Base-by-base conservation (phyloP, 1,140 invertebrate species). In the Heliconius himera region DNA sequence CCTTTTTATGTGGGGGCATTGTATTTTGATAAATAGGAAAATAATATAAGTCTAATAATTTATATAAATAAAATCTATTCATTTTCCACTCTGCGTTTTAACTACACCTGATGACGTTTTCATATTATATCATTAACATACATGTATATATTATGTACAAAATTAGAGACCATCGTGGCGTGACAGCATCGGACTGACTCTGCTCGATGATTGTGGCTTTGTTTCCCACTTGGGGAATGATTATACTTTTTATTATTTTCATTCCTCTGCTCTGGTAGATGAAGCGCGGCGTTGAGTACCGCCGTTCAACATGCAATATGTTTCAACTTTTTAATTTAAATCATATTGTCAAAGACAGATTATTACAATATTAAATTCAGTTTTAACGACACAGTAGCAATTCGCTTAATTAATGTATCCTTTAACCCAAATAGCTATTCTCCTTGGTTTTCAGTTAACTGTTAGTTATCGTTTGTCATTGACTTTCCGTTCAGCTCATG, bases 401-500 rank as follows among this genome's bases (percentile, higher is more conserved):
- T 36, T 4, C 33, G 49, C 73, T 84, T 84, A 87, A 87, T 86
- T 84, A 83, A 86, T 84, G 81, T 83, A 87, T 87, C 86, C 86
- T 87, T 83, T 85, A 87, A 87, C 86, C 84, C 80, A 86, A 87
- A 87, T 87, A 86, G 80, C 49, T 73, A 70, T 60, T 86, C 82
- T 81, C 83, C 86, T 84, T 85, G 85, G 82, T 81, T 85, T 83
- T 81, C 73, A 74, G 74, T 74, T 20, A 73, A 26, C 33, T 72
- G 70, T 72, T 72, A 38, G 36, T 72, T 72, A 72, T 72, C 70
- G 11, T 72, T 72, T 41, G n/a, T 41, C 29, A 41, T 38, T 72
- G 70, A 72, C 70, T 38, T 72, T 72, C 18, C 38, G 70, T 66
- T 60, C 9, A 22, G 26, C n/a, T 60, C 11, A 22, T 26, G 20